Evolutionary conservation across 2,113 vertebrate species (phyloP).

Genomic region (Nannospalax galili): DNA sequence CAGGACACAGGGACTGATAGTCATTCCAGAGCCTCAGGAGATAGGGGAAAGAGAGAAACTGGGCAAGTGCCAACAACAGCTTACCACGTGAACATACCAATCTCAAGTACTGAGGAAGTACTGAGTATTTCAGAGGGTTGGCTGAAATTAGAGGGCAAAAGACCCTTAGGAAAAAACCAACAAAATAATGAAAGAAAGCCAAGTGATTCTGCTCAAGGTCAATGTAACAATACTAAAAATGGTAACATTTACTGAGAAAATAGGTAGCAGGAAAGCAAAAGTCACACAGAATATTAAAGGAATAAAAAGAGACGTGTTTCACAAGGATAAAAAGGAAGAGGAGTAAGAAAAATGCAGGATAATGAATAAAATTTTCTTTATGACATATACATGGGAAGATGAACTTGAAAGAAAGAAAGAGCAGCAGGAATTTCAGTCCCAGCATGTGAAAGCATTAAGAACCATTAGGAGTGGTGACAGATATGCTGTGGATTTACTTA

Average conservation of each 20-base stretch:
- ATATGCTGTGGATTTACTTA: constrained; percentile 44
- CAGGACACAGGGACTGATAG: too few species aligned
- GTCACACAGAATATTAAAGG: neutral
- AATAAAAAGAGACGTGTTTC: neutral
- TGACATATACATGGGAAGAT: neutral
- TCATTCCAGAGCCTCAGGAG: neutral
- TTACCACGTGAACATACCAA: neutral
- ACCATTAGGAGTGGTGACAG: neutral
- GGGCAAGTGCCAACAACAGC: too few species aligned
- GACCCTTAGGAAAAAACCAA: neutral
- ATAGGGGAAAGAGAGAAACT: neutral
- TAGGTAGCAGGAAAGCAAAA: neutral
- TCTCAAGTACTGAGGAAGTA: neutral
- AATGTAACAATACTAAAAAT: neutral
- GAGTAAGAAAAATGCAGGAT: too few species aligned
- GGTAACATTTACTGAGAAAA: neutral
- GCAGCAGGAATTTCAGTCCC: neutral
- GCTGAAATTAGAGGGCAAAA: neutral
- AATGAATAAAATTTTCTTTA: neutral
- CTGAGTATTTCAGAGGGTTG: neutral
- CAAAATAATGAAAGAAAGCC: too few species aligned
- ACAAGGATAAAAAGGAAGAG: neutral
- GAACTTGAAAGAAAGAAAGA: neutral
- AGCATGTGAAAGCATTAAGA: neutral
- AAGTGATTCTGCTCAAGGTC: neutral